Evolutionary conservation across 2,888 invertebrate genomes (phyloP).

Genomic region (Enoplolaimus lenunculus): DNA sequence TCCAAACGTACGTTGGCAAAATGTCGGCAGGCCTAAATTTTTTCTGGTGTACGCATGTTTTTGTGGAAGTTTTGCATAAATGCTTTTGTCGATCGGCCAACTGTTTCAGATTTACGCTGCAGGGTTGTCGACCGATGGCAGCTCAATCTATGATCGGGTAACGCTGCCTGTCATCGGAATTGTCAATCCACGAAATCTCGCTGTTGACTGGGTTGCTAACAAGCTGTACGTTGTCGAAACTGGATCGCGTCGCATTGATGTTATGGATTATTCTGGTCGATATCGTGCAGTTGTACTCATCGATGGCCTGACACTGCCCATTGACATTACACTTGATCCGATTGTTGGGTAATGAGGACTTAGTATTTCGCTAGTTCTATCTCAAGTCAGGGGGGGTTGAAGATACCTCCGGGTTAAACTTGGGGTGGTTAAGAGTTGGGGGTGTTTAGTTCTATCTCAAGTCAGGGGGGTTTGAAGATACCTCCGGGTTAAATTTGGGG

Average conservation of each 20-base stretch:
- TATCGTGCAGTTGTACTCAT: slow-evolving; percentile 79
- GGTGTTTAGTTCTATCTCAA: too few species aligned
- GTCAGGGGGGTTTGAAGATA: too few species aligned
- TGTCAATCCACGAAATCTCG: slow-evolving; percentile 48
- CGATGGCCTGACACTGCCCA: slow-evolving; percentile 73
- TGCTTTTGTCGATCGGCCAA: too few species aligned
- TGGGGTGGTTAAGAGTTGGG: too few species aligned
- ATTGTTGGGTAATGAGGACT: slow-evolving; percentile 57
- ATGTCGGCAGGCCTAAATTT: too few species aligned
- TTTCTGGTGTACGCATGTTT: too few species aligned
- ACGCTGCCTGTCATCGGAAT: slow-evolving; percentile 35
- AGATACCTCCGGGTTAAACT: too few species aligned
- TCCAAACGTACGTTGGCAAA: too few species aligned
- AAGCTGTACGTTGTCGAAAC: slow-evolving; percentile 87
- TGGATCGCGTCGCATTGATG: slow-evolving; percentile 79
- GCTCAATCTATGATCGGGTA: slow-evolving; percentile 18
- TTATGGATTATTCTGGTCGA: slow-evolving; percentile 70
- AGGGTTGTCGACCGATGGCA: neutral
- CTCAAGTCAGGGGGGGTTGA: too few species aligned
- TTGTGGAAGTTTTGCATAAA: too few species aligned
- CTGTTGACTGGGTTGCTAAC: slow-evolving; percentile 91
- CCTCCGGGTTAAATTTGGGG: too few species aligned
- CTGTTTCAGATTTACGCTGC: slow-evolving; percentile 16
- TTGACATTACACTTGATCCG: slow-evolving; percentile 83
- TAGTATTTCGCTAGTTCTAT: too few species aligned